Base-by-base conservation (phyloP, 2,797 vertebrate species). In the Sardinella longiceps region DNA sequence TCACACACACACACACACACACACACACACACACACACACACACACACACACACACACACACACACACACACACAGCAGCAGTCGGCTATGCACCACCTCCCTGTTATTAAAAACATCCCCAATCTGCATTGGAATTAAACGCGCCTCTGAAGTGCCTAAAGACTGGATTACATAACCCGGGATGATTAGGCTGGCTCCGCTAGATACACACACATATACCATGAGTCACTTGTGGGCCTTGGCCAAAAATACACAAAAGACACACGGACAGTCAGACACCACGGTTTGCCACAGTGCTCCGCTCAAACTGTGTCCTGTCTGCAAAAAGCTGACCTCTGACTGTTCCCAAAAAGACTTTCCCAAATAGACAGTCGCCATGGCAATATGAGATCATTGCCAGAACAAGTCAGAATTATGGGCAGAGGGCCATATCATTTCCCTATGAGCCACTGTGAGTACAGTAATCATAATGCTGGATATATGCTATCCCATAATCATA, bases 81-180 rank as follows among this genome's bases (percentile, higher is more conserved):
- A 37, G 37, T 37, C 70, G 7, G 37, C 70, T 37, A 77, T 77
- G 70, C 70, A 77, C 70, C 33, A 43, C 70, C 39, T 77, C 70
- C 70, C 39, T 20, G 5, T 18, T 77, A 23, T 43, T 39, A 77
- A 77, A 77, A 77, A 77, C 70, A 77, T 37, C 70, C 70, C 37
- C 70, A 77, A 23, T 77, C 70, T 77, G 37, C 37, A 77, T 77
- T 18, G 1, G 70, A 77, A 77, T 77, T 9, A 43, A 77, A 77
- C 70, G 37, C 33, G 39, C 37, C 70, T 77, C 37, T 43, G 70
- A 43, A 77, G 37, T 23, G 70, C 70, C 70, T 43, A 39, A 39
- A 77, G 70, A 77, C 39, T 77, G 20, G 37, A 77, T 77, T 77
- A 43, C 70, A 39, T 77, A 77, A 77, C 70, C 3, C 63, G 0